A percentile compares a stretch with the other conserved stretches of the same genome.
Evolutionary conservation across 2,888 invertebrate genomes (phyloP).

Genomic region (Cryptosula pallasiana): DNA sequence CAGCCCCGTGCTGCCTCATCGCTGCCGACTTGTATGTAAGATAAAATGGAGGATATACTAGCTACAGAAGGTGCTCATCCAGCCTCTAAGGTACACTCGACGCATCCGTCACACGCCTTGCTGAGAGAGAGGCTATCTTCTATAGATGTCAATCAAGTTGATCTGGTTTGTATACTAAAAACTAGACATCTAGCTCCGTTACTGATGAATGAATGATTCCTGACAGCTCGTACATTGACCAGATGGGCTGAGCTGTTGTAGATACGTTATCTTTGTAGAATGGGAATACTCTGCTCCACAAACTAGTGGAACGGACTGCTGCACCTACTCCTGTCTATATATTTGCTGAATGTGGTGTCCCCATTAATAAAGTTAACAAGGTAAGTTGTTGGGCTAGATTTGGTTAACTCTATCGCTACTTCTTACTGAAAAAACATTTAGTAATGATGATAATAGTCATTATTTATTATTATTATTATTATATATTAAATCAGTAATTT

Average conservation of each 20-base stretch:
- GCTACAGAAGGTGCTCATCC: no score
- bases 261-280: slow-evolving; percentile 30
- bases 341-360: slow-evolving; percentile 36
- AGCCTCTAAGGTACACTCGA: no score
- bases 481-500: no score
- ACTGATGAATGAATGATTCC: not conserved
- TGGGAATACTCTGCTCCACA: slow-evolving; percentile 36
- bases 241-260: not conserved
- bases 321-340: slow-evolving; percentile 35
- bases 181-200: not conserved
- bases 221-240: not conserved
- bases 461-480: no score
- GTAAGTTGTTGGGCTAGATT: no score
- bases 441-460: no score
- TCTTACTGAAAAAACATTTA: no score
- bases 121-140: not conserved
- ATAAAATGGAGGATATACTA: no score
- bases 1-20: not conserved
- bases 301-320: slow-evolving; percentile 28
- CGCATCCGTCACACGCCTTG: not conserved
- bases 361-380: slow-evolving; percentile 37
- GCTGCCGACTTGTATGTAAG: no score
- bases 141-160: not conserved
- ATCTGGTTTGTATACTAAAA: not conserved
- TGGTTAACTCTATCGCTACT: no score